Percentiles rank a stretch among this genome's conserved stretches.
These are phyloP conservation scores for Phyllotreta striolata DNA, from an alignment of 2,888 invertebrate genomes.

Conservation along the genomic window DNA sequence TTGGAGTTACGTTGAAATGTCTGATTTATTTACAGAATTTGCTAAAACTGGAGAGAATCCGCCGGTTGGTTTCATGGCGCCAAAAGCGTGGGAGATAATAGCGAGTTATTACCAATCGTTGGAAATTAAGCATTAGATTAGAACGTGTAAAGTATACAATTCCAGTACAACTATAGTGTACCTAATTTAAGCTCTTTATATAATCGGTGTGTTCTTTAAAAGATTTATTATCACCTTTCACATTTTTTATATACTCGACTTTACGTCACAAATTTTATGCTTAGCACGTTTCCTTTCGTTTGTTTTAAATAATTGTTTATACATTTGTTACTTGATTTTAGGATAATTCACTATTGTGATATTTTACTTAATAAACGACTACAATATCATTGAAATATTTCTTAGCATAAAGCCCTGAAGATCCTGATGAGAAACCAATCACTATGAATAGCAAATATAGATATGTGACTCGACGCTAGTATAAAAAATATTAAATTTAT, in stretches of 20 bases:
- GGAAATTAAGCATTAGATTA: slow-evolving; percentile 44
- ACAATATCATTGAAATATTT: no score
- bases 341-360: not conserved
- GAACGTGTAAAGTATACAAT: no score
- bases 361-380: no score
- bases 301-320: not conserved
- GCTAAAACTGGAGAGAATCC: slow-evolving; percentile 86
- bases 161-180: no score
- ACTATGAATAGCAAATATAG: not conserved
- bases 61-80: slow-evolving; percentile 96
- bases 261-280: not conserved
- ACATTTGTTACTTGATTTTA: not conserved
- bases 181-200: no score
- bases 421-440: no score
- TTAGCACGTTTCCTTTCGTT: no score
- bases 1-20: no score
- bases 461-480: not conserved
- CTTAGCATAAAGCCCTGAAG: no score
- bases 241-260: no score
- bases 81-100: slow-evolving; percentile 89
- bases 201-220: not conserved
- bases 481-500: slow-evolving; percentile 41
- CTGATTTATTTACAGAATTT: slow-evolving; percentile 51
- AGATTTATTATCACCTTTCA: not conserved
- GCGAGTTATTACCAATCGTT: slow-evolving; percentile 81